Conservation (phyloP, 2,113 vertebrate genomes). For the Catharus bicknelli region DNA sequence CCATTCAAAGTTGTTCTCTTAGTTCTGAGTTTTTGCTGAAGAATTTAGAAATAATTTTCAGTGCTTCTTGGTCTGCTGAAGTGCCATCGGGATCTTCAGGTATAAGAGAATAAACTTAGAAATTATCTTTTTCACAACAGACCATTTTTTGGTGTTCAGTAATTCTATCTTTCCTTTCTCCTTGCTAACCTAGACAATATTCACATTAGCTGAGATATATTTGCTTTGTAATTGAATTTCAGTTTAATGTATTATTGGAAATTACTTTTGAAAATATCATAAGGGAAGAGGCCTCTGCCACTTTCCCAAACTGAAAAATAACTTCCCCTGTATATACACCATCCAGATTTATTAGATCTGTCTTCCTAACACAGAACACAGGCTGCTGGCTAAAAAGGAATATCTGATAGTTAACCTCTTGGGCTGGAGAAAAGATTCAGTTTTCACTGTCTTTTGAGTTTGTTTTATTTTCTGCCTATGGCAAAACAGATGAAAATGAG, state of each 20-base stretch:
- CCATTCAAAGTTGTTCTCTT: not conserved
- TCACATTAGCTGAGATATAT: slow-evolving; percentile 34
- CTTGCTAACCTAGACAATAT: not conserved
- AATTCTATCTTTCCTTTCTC: not conserved
- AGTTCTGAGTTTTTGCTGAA: not conserved
- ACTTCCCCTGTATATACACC: not conserved
- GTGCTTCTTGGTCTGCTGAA: not conserved
- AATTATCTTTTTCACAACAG: not conserved
- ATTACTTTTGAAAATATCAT: not conserved
- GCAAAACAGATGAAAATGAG: not conserved
- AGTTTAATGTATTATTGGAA: slow-evolving; percentile 57
- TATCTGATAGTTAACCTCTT: not conserved
- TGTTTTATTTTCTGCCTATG: not conserved
- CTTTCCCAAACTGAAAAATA: slow-evolving; percentile 13
- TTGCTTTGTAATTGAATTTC: slow-evolving; percentile 56
- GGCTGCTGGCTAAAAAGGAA: not conserved
- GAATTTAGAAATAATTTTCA: not conserved
- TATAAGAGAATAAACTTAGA: not conserved
- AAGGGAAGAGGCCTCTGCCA: not conserved
- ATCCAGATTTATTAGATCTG: slow-evolving; percentile 12
- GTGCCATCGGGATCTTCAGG: not conserved
- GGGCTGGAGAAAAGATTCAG: not conserved
- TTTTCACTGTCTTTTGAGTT: not conserved
- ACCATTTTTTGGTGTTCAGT: not conserved
- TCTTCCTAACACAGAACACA: not conserved